These are phyloP conservation scores for Sebastes alutus DNA, from an alignment of 2,797 vertebrate genomes.

Conservation along the genomic window DNA sequence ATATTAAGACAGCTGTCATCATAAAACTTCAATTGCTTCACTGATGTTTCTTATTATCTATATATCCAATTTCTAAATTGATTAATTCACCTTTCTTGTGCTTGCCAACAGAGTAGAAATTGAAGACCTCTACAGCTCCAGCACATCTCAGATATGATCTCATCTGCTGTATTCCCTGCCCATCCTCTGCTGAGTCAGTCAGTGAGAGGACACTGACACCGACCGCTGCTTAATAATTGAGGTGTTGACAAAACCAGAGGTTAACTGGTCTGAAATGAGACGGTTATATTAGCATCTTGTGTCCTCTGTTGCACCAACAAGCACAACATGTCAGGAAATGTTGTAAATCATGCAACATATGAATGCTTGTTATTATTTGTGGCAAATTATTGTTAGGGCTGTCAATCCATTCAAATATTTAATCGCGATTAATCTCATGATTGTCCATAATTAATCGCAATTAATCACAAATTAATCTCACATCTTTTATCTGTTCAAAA, in stretches of 20 bases:
- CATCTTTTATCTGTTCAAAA: too few relatives aligned
- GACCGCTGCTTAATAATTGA: slow-evolving; percentile 66
- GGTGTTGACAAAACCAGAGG: slow-evolving; percentile 44
- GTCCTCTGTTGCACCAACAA: not conserved
- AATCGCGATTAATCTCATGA: fast-evolving
- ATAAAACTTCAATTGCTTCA: not conserved
- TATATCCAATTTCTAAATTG: not conserved
- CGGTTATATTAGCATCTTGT: not conserved
- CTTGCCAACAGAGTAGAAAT: not conserved
- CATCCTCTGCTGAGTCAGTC: slow-evolving; percentile 4
- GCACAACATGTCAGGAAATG: too few relatives aligned
- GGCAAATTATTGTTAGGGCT: not conserved
- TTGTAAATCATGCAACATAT: not conserved
- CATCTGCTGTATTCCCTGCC: not conserved
- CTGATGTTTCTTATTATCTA: not conserved
- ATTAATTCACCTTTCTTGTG: not conserved
- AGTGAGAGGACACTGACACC: slow-evolving; percentile 47
- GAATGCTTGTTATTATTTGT: not conserved
- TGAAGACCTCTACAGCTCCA: not conserved
- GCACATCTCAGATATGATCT: not conserved
- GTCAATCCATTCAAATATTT: too few relatives aligned
- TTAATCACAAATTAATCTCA: too few relatives aligned
- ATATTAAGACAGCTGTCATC: not conserved
- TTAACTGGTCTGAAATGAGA: slow-evolving; percentile 42
- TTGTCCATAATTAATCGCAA: too few relatives aligned